Evolutionary conservation across 2,888 invertebrate genomes (phyloP).

Genomic region (Sarcophaga subvicina): DNA sequence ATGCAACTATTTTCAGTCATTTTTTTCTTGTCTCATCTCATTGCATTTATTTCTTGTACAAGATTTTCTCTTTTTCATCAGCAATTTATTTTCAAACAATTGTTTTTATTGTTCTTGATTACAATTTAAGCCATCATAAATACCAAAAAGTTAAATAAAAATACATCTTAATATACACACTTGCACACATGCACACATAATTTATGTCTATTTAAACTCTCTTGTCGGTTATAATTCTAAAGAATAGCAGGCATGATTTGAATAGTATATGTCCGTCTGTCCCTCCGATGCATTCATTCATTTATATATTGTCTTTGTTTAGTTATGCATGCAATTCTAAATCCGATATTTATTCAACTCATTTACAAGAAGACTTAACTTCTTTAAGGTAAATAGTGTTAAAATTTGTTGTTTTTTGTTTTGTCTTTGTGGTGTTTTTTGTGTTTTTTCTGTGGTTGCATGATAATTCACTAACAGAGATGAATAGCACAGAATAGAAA

Average conservation of each 20-base stretch:
- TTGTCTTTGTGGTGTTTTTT: not conserved
- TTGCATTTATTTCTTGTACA: conserved; percentile 5
- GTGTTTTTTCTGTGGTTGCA: too few species aligned
- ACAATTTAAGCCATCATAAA: conserved; percentile 49
- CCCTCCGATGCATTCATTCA: not conserved
- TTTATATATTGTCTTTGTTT: conserved; percentile 26
- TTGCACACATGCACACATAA: not conserved
- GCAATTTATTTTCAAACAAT: conserved; percentile 27
- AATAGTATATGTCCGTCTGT: not conserved
- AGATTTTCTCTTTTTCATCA: conserved; percentile 14
- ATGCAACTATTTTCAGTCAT: too few species aligned
- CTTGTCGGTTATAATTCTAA: conserved; percentile 18
- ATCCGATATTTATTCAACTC: conserved; percentile 25
- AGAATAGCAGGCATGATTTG: not conserved
- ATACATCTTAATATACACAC: not conserved
- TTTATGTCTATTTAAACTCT: not conserved
- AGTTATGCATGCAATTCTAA: conserved; percentile 40
- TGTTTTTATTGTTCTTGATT: conserved; percentile 42
- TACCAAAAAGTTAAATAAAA: conserved; percentile 32
- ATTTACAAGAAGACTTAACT: conserved; percentile 19
- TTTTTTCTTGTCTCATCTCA: conserved; percentile 20
- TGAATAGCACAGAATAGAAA: not conserved
- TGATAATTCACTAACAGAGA: not conserved
- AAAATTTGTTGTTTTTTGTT: conserved; percentile 4
- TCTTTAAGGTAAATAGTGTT: conserved; percentile 46